These are phyloP conservation scores for Cydia amplana DNA, from an alignment of 1,140 invertebrate genomes.

Conservation along the genomic window DNA sequence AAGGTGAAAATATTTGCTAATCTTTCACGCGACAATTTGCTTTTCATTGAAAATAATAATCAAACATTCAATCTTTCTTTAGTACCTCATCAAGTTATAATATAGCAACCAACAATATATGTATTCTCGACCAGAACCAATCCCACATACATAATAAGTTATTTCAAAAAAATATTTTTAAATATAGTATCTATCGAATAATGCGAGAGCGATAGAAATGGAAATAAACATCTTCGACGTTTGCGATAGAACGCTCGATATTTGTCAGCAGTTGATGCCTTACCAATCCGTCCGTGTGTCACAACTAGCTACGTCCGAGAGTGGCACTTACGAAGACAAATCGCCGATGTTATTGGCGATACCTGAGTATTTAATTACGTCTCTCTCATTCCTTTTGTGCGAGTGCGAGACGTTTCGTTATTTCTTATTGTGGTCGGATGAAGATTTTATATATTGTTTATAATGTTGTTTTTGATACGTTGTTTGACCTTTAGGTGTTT, in stretches of 20 bases:
- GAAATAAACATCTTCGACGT: too few relatives aligned
- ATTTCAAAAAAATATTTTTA: too few relatives aligned
- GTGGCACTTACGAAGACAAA: constrained; percentile 32
- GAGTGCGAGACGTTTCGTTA: constrained; percentile 13
- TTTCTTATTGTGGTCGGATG: constrained; percentile 2
- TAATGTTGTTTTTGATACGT: background rate
- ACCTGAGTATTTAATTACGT: constrained; percentile 32
- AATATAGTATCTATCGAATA: too few relatives aligned
- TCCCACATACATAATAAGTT: too few relatives aligned
- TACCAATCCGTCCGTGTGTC: background rate
- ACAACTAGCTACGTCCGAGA: background rate
- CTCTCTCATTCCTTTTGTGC: constrained; percentile 1
- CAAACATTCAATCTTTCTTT: too few relatives aligned
- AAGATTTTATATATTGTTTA: constrained; percentile 3
- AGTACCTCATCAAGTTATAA: too few relatives aligned
- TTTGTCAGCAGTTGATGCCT: background rate
- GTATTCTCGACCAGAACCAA: too few relatives aligned
- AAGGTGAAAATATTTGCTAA: too few relatives aligned
- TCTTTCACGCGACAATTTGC: too few relatives aligned
- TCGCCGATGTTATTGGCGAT: constrained; percentile 31
- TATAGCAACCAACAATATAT: too few relatives aligned
- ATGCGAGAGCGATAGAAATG: too few relatives aligned
- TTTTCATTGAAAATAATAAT: too few relatives aligned
- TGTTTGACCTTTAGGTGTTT: background rate
- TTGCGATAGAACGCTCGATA: background rate